These are phyloP conservation scores for Ceratosolen fusciceps DNA, from an alignment of 1,140 invertebrate genomes.

Conservation along the genomic window DNA sequence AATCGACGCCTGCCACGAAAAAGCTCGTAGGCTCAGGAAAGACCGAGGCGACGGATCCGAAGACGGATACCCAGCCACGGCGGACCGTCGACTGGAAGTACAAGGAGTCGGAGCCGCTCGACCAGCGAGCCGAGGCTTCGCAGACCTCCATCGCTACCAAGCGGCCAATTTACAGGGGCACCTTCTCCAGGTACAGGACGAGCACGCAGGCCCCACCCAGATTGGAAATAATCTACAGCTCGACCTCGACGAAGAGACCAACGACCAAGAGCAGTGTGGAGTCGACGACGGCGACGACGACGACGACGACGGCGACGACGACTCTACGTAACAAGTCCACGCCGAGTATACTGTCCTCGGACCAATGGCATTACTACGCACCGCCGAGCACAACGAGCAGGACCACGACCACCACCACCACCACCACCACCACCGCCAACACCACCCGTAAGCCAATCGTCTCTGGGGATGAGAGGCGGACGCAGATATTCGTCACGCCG, in stretches of 20 bases:
- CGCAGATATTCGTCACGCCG: slow-evolving; percentile 64
- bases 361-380: slow-evolving; percentile 64
- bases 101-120: slow-evolving; percentile 61
- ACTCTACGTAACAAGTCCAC: slow-evolving; percentile 43
- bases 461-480: slow-evolving; percentile 28
- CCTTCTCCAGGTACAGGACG: slow-evolving; percentile 47
- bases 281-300: slow-evolving; percentile 40
- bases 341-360: slow-evolving; percentile 53
- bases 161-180: slow-evolving; percentile 51
- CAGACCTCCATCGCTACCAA: slow-evolving; percentile 44
- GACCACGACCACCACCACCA: not conserved
- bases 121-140: slow-evolving; percentile 50
- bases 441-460: slow-evolving; percentile 4
- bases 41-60: slow-evolving; percentile 3
- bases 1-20: slow-evolving; percentile 8
- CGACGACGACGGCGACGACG: slow-evolving; percentile 40
- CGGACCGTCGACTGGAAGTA: too few relatives aligned
- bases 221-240: slow-evolving; percentile 59
- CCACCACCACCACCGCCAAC: slow-evolving; percentile 22
- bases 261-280: slow-evolving; percentile 42
- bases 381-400: slow-evolving; percentile 49
- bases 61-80: not conserved
- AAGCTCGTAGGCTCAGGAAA: not conserved
- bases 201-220: slow-evolving; percentile 37
- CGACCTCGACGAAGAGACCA: slow-evolving; percentile 48